Evolutionary conservation across 2,888 invertebrate genomes (phyloP), one percentile per base, ranked within the genome.

Genomic region (Stenurella melanura): DNA sequence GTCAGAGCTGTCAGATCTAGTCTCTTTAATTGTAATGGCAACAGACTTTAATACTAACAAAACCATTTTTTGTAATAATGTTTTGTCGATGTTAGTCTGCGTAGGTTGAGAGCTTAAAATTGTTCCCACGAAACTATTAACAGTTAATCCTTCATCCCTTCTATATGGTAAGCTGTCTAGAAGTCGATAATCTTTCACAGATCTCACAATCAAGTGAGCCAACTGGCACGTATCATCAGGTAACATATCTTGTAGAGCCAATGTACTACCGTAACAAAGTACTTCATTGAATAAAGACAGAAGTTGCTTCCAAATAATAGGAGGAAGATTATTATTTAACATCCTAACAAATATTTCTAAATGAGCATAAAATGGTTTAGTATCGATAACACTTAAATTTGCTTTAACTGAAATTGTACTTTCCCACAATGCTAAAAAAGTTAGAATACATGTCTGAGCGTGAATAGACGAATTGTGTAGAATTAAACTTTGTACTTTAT

Each of bases 331-430:
- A 87, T 93, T 94, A 61, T 93, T 89, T 77, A 91, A 91, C 77
- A 95, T 90, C 77, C 94, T 92, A 15, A 96, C 95, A 89, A 97
- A 95, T 84, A 94, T 93, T 83, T 96, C 95, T 82, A 97, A 89
- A 86, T 96, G 95, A 0, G 95, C 94, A 88, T 96, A 96, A 89
- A 96, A 97, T 2, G 96, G 95, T 88, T 96, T 95, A 0, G 96
- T 97, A 87, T 97, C 96, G 80, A 96, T 94, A 34, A 97, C 95
- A 60, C 96, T 96, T 73, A 97, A 92, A 90, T 97, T 97, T 21
- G 96, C 96, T 90, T 96, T 96, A 0, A 97, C 96, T 73, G 96
- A 96, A 86, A 97, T 96, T 18, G 96, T 96, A 81, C 95, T 95
- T 87, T 96, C 96, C 97, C 97, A 97, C 54, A 97, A 90, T 70